phyloP scores from a whole-genome alignment of 2,888 invertebrate genomes.

The Xestia c-nigrum region DNA sequence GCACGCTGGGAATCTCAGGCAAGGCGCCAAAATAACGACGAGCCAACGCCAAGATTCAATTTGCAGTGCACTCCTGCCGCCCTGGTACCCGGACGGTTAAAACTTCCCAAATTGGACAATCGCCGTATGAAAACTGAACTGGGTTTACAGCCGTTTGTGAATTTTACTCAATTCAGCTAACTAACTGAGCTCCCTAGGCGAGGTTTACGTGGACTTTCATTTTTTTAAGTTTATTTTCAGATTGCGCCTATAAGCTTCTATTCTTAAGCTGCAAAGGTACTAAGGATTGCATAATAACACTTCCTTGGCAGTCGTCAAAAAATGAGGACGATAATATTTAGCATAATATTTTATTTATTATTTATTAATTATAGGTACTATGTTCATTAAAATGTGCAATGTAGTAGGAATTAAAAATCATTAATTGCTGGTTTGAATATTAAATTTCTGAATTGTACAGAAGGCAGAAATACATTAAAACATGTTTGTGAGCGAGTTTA shows the following conservation, averaged over 20 bases:
- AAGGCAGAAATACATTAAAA: neutral
- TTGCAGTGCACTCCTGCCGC: constrained; percentile 77
- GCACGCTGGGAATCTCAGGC: constrained; percentile 47
- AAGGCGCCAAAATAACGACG: constrained; percentile 73
- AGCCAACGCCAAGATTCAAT: constrained; percentile 81
- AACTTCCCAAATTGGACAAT: constrained; percentile 81
- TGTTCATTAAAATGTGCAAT: neutral
- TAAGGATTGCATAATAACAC: neutral
- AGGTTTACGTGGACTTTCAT: neutral
- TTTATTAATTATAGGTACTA: too few relatives aligned
- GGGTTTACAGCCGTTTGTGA: constrained; percentile 51
- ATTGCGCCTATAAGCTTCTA: neutral
- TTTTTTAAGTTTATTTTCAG: neutral
- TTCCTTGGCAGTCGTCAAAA: neutral
- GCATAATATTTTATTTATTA: too few relatives aligned
- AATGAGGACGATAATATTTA: neutral
- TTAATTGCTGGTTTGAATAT: neutral
- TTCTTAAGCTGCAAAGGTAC: neutral
- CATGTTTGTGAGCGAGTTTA: neutral
- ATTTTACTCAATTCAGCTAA: constrained; percentile 55
- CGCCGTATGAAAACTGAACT: constrained; percentile 69
- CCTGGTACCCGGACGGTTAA: constrained; percentile 73
- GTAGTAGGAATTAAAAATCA: neutral
- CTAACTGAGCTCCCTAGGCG: constrained; percentile 30
- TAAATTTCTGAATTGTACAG: neutral